Evolutionary conservation across 2,113 vertebrate genomes (phyloP).

Genomic region (Ceyx margarethae): DNA sequence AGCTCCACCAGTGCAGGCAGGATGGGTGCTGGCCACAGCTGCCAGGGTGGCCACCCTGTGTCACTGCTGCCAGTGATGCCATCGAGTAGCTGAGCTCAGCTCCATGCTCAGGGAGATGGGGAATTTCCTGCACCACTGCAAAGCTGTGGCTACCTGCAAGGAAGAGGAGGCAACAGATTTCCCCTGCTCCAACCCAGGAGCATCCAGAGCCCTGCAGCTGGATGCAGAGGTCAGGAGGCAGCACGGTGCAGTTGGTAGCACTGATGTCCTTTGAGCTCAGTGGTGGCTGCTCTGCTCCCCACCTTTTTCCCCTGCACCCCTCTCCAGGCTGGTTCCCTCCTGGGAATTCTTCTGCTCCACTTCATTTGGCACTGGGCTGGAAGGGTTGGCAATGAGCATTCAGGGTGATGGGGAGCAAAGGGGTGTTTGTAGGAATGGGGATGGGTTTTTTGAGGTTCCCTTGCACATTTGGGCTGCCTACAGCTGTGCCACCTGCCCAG

Average conservation of each 20-base stretch:
- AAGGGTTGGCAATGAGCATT: background rate
- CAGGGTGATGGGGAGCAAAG: fast-evolving
- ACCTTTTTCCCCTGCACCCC: background rate
- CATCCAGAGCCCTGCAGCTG: background rate
- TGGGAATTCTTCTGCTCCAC: background rate
- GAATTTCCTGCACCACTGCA: background rate
- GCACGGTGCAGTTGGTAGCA: fast-evolving
- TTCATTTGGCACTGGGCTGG: background rate
- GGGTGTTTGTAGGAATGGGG: fast-evolving
- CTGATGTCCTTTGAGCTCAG: background rate
- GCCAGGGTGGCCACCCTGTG: background rate
- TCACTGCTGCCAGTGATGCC: background rate
- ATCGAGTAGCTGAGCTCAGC: background rate
- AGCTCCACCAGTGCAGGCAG: background rate
- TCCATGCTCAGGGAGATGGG: background rate
- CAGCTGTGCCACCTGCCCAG: fast-evolving
- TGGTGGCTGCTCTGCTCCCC: fast-evolving
- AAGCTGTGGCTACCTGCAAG: background rate
- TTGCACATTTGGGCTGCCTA: background rate
- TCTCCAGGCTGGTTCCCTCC: background rate
- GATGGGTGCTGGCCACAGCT: background rate
- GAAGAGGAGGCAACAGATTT: background rate
- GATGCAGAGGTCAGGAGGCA: background rate
- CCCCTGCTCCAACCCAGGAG: background rate
- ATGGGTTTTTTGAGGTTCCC: background rate